A percentile compares a stretch with the other conserved stretches of the same genome.
Conservation (phyloP, 2,888 invertebrate species). For the Pandemis corylana region DNA sequence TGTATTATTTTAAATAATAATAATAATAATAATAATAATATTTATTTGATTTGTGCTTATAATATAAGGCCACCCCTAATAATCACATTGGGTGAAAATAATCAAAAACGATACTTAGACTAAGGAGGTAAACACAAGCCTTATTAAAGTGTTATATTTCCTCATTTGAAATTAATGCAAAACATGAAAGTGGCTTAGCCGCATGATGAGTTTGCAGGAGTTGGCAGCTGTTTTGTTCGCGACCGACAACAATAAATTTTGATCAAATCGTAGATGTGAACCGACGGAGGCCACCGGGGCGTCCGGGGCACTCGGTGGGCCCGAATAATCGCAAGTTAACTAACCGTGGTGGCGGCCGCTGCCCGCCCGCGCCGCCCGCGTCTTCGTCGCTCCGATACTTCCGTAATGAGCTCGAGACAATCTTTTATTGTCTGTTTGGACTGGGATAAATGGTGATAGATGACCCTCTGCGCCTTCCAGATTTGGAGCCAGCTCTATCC, state of each 20-base stretch:
- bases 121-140: background rate
- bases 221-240: constrained; percentile 39
- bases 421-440: constrained; percentile 77
- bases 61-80: too few relatives aligned
- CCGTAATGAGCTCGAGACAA: constrained; percentile 72
- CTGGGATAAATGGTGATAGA: constrained; percentile 80
- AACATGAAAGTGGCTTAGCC: constrained; percentile 29
- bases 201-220: constrained; percentile 40
- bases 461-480: constrained; percentile 67
- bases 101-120: background rate
- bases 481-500: constrained; percentile 67
- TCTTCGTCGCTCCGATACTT: constrained; percentile 58
- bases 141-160: constrained; percentile 9
- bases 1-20: too few relatives aligned
- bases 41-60: too few relatives aligned
- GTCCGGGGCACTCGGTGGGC: constrained; percentile 38
- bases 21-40: too few relatives aligned
- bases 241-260: constrained; percentile 49
- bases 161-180: constrained; percentile 32
- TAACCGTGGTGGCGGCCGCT: constrained; percentile 56
- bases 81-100: background rate
- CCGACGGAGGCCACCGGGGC: constrained; percentile 45
- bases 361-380: constrained; percentile 46
- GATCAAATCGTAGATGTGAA: constrained; percentile 52
- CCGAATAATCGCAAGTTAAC: constrained; percentile 63